Base-by-base conservation (phyloP, 2,797 vertebrate genomes). In the Lacerta viridis region DNA sequence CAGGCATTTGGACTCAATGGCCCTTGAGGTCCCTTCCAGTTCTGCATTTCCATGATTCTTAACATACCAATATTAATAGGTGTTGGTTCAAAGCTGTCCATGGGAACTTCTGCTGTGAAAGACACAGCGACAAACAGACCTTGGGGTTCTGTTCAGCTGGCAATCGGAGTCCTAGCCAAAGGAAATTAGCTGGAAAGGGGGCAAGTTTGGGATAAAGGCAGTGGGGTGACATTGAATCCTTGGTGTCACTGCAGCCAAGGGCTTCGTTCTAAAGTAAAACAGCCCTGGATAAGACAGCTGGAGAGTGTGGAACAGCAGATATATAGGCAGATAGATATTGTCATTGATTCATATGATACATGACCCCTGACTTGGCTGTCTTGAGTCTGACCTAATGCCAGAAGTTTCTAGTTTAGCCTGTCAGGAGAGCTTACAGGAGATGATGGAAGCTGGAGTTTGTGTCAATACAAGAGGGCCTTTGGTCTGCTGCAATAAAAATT, bases 371-470 rank as follows among this genome's bases (percentile, higher is more conserved):
- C 76, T 15, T 3, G 23, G 39, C 64, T 69, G 87, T 55, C 72
- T 83, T 4, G 55, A 71, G 43, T 29, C 33, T 33, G 87, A 78
- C 66, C 81, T 61, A 33, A 84, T 78, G 81, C 43, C 43, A 68
- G 74, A 18, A 18, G 27, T 59, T 55, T 69, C 81, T 69, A 69
- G 64, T 88, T n/a, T 6, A 41, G 36, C 36, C 68, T 84, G 87
- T 78, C 87, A 83, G 74, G 59, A 59, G 33, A 3, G 64, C 87
- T 84, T 68, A 71, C 46, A 39, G 20, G 46, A 43, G 69, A 69
- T 41, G 75, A 78, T 75, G 75, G 87, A 59, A 41, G 64, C 33
- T 33, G 36, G 66, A 88, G 27, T 33, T 71, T 69, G 75, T 82
- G 72, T 71, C 46, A 43, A 39, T 71, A 71, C 64, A 25, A 18